Evolutionary conservation across 2,797 vertebrate genomes (phyloP), one percentile per base, ranked within the genome.

Genomic region (Fratercula arctica): DNA sequence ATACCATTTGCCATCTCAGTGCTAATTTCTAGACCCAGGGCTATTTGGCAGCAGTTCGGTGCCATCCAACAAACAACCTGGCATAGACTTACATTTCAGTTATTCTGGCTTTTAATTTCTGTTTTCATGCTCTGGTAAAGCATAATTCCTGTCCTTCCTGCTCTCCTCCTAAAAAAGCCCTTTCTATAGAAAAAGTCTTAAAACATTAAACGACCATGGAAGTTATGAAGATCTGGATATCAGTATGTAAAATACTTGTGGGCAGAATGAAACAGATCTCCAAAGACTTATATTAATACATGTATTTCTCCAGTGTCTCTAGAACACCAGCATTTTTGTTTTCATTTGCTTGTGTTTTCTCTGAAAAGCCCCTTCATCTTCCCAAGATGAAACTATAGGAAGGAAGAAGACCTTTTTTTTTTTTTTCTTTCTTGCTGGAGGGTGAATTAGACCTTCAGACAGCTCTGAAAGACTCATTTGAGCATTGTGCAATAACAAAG

Each of bases 391-490:
- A 72, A 89, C n/a, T 78, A 43, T 89, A 78, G 85, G 87, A 89
- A 93, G 54, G 78, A 93, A 75, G 57, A 88, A 10, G 10, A 63
- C 50, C 6, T 1, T 60, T 76, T 93, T 91, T 91, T 91, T 92
- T 31, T 90, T 90, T 16, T 17, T 85, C 63, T 85, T 74, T 64
- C 89, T 93, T 94, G 89, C 96, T 92, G 59, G 79, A 95, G 95
- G 95, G 79, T 81, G 57, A 90, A 75, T 94, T 91, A 95, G 95
- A 89, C 95, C 94, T 97, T 93, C 92, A 93, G 94, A 94, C 91
- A 81, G 50, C 84, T 89, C 83, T 95, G 87, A 96, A 93, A 94
- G 66, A 61, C 50, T 91, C 89, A 78, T 93, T 95, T 95, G 66
- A 91, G 57, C 91, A 68, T 78, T 77, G 76, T 88, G 63, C 61